Evolutionary conservation across 2,113 vertebrate species (phyloP).

Genomic region (Corythornis cristatus): DNA sequence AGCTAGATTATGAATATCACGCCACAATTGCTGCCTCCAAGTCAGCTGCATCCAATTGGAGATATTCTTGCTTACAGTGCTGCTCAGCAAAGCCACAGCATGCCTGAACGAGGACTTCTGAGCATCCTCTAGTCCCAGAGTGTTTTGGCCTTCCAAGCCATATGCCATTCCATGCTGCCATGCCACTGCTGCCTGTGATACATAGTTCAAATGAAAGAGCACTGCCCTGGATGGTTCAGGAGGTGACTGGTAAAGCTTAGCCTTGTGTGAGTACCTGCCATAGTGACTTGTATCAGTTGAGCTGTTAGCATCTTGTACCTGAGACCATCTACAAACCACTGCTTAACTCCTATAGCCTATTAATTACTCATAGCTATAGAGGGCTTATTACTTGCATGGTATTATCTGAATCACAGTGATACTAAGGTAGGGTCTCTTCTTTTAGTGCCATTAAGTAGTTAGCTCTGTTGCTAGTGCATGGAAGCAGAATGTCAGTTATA

Average conservation of each 20-base stretch:
- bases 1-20: background rate
- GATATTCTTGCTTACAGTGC: background rate
- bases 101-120: background rate
- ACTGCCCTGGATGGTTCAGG: background rate
- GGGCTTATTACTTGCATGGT: background rate
- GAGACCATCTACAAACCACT: background rate
- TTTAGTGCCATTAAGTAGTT: background rate
- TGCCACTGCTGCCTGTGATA: background rate
- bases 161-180: background rate
- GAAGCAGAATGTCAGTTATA: background rate
- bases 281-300: background rate
- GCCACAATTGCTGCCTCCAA: background rate
- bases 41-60: background rate
- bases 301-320: background rate
- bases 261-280: background rate
- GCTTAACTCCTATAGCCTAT: background rate
- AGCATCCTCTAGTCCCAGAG: background rate
- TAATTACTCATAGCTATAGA: background rate
- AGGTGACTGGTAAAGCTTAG: background rate
- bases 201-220: fast-evolving
- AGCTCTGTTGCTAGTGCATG: background rate
- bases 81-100: background rate
- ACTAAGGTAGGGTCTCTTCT: background rate
- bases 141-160: background rate
- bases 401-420: background rate